Evolutionary conservation across 92 coral and sea anemone species (phyloP).

Genomic region (Bergia sp.): DNA sequence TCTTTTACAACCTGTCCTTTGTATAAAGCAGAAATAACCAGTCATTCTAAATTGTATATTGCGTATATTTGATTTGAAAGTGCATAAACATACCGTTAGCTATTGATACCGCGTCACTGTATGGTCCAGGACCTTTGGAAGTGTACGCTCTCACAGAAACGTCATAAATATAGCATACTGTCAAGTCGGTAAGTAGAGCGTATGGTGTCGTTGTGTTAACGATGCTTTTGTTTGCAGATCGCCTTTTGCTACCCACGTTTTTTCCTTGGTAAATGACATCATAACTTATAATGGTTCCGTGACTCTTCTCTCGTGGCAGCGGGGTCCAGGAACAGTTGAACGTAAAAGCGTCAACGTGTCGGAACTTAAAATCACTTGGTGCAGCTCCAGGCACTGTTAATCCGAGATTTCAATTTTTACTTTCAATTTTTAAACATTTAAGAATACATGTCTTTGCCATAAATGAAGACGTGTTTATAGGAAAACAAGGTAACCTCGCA

Average conservation of each 20-base stretch:
- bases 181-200: neutral
- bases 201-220: neutral
- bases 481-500: too few relatives aligned
- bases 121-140: neutral
- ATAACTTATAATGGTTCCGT: slow-evolving; percentile 6
- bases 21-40: too few relatives aligned
- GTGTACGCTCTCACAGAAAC: slow-evolving; percentile 6
- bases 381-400: slow-evolving; percentile 22
- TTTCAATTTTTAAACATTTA: neutral
- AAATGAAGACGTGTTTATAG: too few relatives aligned
- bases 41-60: too few relatives aligned
- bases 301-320: slow-evolving; percentile 27
- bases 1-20: too few relatives aligned
- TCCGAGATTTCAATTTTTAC: too few relatives aligned
- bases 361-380: slow-evolving; percentile 13
- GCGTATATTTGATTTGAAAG: too few relatives aligned
- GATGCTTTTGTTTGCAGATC: neutral
- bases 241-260: neutral
- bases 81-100: slow-evolving; percentile 3
- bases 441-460: too few relatives aligned
- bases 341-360: neutral
- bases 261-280: neutral
- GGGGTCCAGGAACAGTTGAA: slow-evolving; percentile 32
- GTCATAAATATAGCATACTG: neutral
- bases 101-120: neutral